Evolutionary conservation across 2,113 vertebrate species (phyloP).

Genomic region (Heloderma charlesbogerti): DNA sequence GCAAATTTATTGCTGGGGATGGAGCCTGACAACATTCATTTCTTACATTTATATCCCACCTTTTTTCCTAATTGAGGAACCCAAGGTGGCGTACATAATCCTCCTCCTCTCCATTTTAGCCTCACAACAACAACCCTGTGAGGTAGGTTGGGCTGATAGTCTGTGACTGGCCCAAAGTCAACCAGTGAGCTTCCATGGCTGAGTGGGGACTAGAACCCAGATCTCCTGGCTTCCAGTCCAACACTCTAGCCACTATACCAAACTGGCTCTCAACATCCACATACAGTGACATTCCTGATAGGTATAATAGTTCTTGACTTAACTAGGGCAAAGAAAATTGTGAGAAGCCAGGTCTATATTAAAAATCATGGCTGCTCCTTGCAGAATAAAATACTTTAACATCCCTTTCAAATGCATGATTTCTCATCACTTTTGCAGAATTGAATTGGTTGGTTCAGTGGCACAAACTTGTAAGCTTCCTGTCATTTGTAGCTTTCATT

Average conservation of each 20-base stretch:
- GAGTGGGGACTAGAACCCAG: too few relatives aligned
- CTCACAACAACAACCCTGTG: too few relatives aligned
- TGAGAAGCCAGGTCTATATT: slow-evolving; percentile 50
- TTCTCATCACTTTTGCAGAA: background rate
- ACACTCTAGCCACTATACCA: too few relatives aligned
- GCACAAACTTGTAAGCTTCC: background rate
- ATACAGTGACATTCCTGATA: slow-evolving; percentile 6
- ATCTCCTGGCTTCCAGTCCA: too few relatives aligned
- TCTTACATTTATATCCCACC: too few relatives aligned
- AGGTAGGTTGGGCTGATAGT: too few relatives aligned
- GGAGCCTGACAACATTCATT: too few relatives aligned
- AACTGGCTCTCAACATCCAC: background rate
- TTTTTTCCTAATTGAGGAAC: too few relatives aligned
- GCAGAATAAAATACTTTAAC: slow-evolving; percentile 45
- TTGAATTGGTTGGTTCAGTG: background rate
- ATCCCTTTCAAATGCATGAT: slow-evolving; percentile 36
- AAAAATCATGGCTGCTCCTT: slow-evolving; percentile 44
- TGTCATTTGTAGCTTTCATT: background rate
- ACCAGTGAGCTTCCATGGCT: too few relatives aligned
- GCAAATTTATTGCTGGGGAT: background rate
- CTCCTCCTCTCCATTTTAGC: too few relatives aligned
- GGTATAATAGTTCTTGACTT: slow-evolving; percentile 71
- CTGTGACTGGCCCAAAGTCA: too few relatives aligned
- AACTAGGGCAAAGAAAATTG: slow-evolving; percentile 73
- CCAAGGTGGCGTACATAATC: too few relatives aligned